Conservation (phyloP, 2,113 vertebrate genomes). For the Mystacornis crossleyi region DNA sequence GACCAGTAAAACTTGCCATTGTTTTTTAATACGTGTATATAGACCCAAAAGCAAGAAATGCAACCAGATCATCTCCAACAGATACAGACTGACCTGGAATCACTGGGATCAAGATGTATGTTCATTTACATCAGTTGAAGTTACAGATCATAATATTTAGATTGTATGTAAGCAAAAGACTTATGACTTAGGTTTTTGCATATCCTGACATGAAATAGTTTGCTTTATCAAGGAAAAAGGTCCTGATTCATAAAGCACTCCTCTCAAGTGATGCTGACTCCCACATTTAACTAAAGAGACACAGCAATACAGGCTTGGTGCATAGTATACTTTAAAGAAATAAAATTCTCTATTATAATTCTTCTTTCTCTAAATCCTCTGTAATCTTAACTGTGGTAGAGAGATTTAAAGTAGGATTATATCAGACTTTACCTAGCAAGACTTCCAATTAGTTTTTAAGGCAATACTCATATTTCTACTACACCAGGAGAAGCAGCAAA, state of each 20-base stretch:
- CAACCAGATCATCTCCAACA: neutral
- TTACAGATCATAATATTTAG: neutral
- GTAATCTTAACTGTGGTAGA: neutral
- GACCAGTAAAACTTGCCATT: neutral
- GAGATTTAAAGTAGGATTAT: slow-evolving; percentile 35
- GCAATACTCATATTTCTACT: slow-evolving; percentile 28
- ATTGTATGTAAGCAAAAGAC: neutral
- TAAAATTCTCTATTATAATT: neutral
- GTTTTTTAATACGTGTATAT: neutral
- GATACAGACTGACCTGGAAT: neutral
- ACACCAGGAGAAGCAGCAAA: neutral
- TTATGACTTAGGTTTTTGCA: neutral
- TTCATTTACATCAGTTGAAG: neutral
- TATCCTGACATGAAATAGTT: neutral
- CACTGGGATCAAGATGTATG: neutral
- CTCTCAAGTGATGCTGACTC: neutral
- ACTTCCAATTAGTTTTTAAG: slow-evolving; percentile 56
- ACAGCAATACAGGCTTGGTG: neutral
- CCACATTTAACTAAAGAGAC: neutral
- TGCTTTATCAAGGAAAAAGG: neutral
- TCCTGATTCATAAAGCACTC: neutral
- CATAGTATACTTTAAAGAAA: neutral
- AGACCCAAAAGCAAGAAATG: neutral
- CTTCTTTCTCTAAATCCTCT: neutral
- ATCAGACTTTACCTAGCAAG: slow-evolving; percentile 18